Percentiles rank a stretch among this genome's conserved stretches.
These are phyloP conservation scores for Drosophila obscura DNA, from an alignment of 1,140 invertebrate genomes.

Conservation along the genomic window DNA sequence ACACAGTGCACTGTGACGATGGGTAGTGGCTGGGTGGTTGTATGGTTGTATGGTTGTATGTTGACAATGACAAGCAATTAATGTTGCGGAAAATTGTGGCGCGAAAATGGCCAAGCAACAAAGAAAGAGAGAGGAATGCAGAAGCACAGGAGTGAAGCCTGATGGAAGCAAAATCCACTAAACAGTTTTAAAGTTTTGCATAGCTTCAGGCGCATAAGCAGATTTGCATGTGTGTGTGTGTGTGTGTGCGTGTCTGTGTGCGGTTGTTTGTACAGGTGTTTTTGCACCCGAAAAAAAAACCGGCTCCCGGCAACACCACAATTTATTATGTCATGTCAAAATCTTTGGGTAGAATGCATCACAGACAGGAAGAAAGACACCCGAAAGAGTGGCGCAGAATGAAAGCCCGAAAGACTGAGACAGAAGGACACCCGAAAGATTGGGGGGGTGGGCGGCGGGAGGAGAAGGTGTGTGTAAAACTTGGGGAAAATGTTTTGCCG, in stretches of 20 bases:
- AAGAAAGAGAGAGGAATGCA: conserved; percentile 11
- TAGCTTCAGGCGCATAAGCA: conserved; percentile 41
- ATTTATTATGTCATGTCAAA: conserved; percentile 74
- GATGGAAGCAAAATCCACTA: conserved; percentile 35
- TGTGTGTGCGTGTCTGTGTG: too few relatives aligned
- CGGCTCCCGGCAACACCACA: conserved; percentile 27
- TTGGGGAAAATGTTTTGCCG: conserved; percentile 59
- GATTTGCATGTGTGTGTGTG: conserved; percentile 5
- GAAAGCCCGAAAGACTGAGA: conserved; percentile 6
- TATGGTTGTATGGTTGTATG: too few relatives aligned
- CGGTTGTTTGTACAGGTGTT: conserved; percentile 62
- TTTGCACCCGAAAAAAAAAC: conserved; percentile 14
- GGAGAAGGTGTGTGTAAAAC: conserved; percentile 31
- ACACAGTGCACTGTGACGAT: background rate
- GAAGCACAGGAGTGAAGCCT: background rate
- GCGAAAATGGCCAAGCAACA: conserved; percentile 54
- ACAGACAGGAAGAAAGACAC: conserved; percentile 20
- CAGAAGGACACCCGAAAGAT: conserved; percentile 20
- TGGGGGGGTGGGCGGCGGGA: background rate
- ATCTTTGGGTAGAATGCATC: conserved; percentile 68
- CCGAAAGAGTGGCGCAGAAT: conserved; percentile 8
- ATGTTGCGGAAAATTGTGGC: conserved; percentile 70
- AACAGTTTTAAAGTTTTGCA: conserved; percentile 65
- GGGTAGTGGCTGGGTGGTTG: conserved; percentile 10
- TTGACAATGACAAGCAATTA: conserved; percentile 74